A percentile compares a stretch with the other conserved stretches of the same genome.
Conservation (phyloP, 2,797 vertebrate genomes). For the Cygnus olor region DNA sequence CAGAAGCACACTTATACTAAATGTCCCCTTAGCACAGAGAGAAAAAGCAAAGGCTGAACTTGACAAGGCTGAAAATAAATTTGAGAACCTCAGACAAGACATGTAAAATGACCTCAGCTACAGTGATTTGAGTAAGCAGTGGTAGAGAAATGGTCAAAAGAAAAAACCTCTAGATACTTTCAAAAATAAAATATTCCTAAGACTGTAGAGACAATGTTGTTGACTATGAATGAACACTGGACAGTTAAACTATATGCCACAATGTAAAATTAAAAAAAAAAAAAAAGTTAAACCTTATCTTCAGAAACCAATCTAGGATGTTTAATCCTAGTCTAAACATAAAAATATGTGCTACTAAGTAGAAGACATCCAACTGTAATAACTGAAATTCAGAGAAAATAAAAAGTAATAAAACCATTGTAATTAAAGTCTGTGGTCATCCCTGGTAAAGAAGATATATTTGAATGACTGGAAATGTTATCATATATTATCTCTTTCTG, state of each 20-base stretch:
- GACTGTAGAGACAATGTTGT: not conserved
- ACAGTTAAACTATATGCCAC: not conserved
- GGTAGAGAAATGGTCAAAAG: slow-evolving; percentile 18
- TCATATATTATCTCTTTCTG: not conserved
- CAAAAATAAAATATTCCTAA: not conserved
- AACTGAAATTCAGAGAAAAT: not conserved
- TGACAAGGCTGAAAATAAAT: slow-evolving; percentile 58
- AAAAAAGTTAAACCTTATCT: not conserved
- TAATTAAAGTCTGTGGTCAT: not conserved
- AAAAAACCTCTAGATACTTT: not conserved
- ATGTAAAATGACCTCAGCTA: slow-evolving; percentile 19
- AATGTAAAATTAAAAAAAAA: not conserved
- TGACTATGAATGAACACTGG: not conserved
- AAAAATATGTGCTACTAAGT: not conserved
- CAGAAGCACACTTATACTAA: not conserved
- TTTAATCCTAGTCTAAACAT: not conserved
- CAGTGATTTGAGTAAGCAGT: not conserved
- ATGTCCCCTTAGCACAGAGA: not conserved
- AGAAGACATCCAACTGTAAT: not conserved
- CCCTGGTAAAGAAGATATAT: not conserved
- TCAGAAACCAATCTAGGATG: not conserved
- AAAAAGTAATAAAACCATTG: not conserved
- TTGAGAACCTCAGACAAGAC: slow-evolving; percentile 24
- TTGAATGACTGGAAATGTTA: not conserved
- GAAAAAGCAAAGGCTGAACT: slow-evolving; percentile 29